Conservation (phyloP, 2,888 invertebrate genomes). For the Drosophila eohydei region DNA sequence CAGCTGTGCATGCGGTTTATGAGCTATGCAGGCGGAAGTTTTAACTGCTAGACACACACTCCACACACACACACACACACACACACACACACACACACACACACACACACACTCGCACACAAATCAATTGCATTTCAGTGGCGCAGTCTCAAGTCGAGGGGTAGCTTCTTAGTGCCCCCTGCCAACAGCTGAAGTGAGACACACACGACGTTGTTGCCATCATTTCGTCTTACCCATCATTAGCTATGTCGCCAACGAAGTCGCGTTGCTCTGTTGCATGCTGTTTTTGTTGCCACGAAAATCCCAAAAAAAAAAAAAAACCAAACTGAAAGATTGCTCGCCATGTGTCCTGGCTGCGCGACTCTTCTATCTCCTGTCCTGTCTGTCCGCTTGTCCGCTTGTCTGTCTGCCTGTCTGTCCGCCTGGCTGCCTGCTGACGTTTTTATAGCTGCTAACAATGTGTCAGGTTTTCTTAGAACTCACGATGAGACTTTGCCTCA, state of each 20-base stretch:
- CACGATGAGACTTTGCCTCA: constrained; percentile 42
- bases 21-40: constrained; percentile 72
- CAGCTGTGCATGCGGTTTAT: constrained; percentile 66
- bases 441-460: constrained; percentile 78
- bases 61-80: constrained; percentile 30
- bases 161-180: constrained; percentile 41
- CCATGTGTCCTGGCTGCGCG: constrained; percentile 64
- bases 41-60: constrained; percentile 50
- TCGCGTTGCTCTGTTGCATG: constrained; percentile 45
- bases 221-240: constrained; percentile 46
- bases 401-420: neutral
- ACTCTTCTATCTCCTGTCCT: constrained; percentile 21
- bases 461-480: constrained; percentile 77
- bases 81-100: constrained; percentile 47
- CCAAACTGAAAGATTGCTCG: constrained; percentile 50
- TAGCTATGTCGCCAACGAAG: constrained; percentile 56
- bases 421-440: constrained; percentile 63
- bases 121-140: constrained; percentile 61
- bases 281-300: constrained; percentile 70
- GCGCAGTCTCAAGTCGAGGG: constrained; percentile 22
- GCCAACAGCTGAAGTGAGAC: constrained; percentile 55
- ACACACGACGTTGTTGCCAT: constrained; percentile 63
- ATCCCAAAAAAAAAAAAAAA: constrained; percentile 36
- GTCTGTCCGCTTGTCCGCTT: neutral
- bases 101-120: constrained; percentile 35